Evolutionary conservation across 2,113 vertebrate species (phyloP).

Genomic region (Euleptes europaea): DNA sequence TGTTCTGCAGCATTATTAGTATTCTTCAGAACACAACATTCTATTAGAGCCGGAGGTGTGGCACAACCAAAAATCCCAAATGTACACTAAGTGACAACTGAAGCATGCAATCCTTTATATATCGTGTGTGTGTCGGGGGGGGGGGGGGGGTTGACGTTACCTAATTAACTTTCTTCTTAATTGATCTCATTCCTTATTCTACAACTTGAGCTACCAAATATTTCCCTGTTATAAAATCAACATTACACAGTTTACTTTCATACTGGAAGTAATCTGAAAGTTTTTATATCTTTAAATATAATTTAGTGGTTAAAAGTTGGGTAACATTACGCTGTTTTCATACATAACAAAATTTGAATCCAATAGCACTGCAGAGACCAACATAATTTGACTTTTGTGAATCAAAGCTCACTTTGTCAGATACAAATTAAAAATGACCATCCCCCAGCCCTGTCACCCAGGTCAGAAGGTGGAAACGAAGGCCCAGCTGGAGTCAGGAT

Average conservation of each 20-base stretch:
- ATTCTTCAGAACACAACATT: conserved; percentile 77
- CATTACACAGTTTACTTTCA: conserved; percentile 51
- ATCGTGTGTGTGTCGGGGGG: conserved; percentile 70
- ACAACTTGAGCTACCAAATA: conserved; percentile 56
- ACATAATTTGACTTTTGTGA: no score
- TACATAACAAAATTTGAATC: background rate
- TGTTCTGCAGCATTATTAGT: conserved; percentile 81
- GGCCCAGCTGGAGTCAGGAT: no score
- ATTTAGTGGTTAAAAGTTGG: background rate
- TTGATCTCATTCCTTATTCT: conserved; percentile 71
- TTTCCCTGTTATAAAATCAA: conserved; percentile 63
- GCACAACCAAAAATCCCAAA: conserved; percentile 68
- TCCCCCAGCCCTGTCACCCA: no score
- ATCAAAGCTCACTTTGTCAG: no score
- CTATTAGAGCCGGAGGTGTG: conserved; percentile 71
- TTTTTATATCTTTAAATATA: conserved; percentile 28
- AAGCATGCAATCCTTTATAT: conserved; percentile 71
- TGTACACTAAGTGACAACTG: conserved; percentile 68
- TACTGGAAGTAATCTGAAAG: conserved; percentile 44
- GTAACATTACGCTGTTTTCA: background rate
- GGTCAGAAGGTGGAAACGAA: no score
- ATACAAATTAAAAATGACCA: no score
- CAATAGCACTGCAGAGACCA: no score
- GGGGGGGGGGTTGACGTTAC: conserved; percentile 71
- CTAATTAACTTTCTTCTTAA: conserved; percentile 78